These are phyloP conservation scores for Aquatica leii DNA, from an alignment of 2,888 invertebrate species.

Conservation along the genomic window DNA sequence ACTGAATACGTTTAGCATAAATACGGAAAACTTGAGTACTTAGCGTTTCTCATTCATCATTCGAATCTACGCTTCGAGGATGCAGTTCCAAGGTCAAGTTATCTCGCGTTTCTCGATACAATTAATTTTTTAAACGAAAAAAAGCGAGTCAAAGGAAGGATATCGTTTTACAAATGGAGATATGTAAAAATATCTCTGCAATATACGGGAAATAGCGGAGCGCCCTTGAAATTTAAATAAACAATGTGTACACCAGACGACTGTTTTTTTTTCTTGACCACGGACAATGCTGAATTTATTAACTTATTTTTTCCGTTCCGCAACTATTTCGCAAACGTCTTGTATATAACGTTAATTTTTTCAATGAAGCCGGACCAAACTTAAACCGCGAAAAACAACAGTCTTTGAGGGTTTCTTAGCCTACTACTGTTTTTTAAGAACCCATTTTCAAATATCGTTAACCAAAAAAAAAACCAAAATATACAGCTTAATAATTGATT, in stretches of 20 bases:
- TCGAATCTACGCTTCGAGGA: not conserved
- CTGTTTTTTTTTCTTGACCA: slow-evolving; percentile 33
- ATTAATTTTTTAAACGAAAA: not conserved
- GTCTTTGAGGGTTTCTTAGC: too few species aligned
- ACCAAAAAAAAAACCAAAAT: too few species aligned
- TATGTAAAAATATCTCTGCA: slow-evolving; percentile 22
- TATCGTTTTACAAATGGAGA: not conserved
- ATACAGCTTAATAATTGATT: too few species aligned
- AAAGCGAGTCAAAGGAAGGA: not conserved
- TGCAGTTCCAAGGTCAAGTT: not conserved
- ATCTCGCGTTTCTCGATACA: not conserved
- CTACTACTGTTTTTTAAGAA: too few species aligned
- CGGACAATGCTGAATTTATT: slow-evolving; percentile 31
- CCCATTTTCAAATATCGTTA: too few species aligned
- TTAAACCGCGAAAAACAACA: too few species aligned
- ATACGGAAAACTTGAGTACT: slow-evolving; percentile 12
- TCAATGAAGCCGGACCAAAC: too few species aligned
- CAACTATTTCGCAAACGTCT: not conserved
- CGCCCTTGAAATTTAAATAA: slow-evolving; percentile 37
- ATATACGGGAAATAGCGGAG: slow-evolving; percentile 23
- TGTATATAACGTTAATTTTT: not conserved
- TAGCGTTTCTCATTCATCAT: slow-evolving; percentile 1
- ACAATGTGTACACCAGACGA: slow-evolving; percentile 30
- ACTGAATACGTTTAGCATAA: slow-evolving; percentile 34
- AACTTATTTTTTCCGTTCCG: slow-evolving; percentile 19